Base-by-base conservation (phyloP, 2,888 invertebrate genomes). In the Papilio elwesi region DNA sequence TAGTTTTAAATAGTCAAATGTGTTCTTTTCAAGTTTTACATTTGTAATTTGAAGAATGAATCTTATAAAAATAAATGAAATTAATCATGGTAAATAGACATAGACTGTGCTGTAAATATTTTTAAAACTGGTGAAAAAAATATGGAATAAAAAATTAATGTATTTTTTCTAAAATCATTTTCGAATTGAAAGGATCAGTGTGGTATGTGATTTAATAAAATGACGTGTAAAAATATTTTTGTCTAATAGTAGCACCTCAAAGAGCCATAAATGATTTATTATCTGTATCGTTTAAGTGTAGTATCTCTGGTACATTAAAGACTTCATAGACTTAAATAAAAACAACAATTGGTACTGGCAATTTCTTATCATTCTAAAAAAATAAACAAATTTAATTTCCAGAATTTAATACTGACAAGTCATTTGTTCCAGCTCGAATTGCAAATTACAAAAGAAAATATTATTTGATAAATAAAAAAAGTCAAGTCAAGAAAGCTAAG, bases 1-100 rank as follows among this genome's bases (percentile, higher is more conserved):
- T 75, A 79, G 79, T 81, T 68, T 74, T 79, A 79, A 78, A 79
- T 87, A 87, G 87, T 85, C 83, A 85, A 87, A 85, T 86, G 85
- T 86, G 83, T 86, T 87, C 82, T 83, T 52, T 51, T 79, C 75
- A 76, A 70, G 74, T 76, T 74, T 76, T 72, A 74, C 66, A 38
- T 74, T 75, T 74, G 72, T 74, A 77, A 77, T 74, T 65, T 71
- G 63, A 71, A 55, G 68, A 71, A 67, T 68, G 67, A 69, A 65
- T 59, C 74, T 75, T 71, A 57, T 69, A 74, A 74, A 73, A 73
- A 76, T 75, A 73, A 69, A 67, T 73, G 72, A 78, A 74, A 79
- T 77, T 76, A 80, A 74, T 75, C 71, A 75, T 73, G 73, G 77
- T 76, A 73, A 76, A 76, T 76, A 75, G 76, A 78, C 70, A 77